Evolutionary conservation across 2,113 vertebrate species (phyloP).

Genomic region (Sinocyclocheilus rhinocerous): DNA sequence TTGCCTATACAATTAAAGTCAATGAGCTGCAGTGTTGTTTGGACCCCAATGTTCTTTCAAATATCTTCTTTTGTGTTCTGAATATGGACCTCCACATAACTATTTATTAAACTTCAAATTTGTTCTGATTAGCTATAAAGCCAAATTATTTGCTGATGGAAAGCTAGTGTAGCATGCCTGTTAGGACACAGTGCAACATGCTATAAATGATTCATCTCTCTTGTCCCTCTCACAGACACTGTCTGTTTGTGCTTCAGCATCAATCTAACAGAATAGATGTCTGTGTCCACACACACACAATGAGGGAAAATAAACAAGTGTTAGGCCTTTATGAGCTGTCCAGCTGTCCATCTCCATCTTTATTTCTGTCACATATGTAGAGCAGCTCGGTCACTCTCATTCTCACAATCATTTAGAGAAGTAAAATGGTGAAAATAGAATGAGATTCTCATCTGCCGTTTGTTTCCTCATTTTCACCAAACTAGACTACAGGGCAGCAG

Average conservation of each 20-base stretch:
- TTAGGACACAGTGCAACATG: background rate
- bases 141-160: background rate
- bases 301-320: background rate
- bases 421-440: background rate
- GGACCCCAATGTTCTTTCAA: background rate
- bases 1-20: background rate
- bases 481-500: constrained; percentile 6
- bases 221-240: background rate
- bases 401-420: constrained; percentile 11
- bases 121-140: background rate
- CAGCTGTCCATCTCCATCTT: constrained; percentile 8
- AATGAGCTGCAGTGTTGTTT: background rate
- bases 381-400: background rate
- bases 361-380: constrained; percentile 8
- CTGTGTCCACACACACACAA: background rate
- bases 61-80: background rate
- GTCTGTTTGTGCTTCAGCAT: background rate
- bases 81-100: background rate
- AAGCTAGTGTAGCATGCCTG: background rate
- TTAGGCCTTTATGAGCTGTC: constrained; percentile 2
- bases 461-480: background rate
- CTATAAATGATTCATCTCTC: background rate
- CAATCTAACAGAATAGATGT: background rate
- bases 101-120: background rate
- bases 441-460: background rate